phyloP scores from a whole-genome alignment of 2,888 invertebrate genomes.

The Metallyticus violacea region DNA sequence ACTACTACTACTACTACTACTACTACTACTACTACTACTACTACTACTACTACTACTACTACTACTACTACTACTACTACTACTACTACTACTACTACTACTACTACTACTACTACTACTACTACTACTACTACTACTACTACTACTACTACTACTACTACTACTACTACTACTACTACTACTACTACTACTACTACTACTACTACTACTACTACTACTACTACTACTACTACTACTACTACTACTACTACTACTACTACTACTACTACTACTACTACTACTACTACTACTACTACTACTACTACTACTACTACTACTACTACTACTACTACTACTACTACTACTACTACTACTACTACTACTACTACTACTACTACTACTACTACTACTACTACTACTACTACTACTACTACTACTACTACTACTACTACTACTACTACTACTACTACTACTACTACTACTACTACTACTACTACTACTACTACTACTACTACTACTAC shows the following conservation, averaged over 20 bases:
- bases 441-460: conserved; percentile 30
- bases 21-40: conserved; percentile 28
- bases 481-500: conserved; percentile 30
- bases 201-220: conserved; percentile 29
- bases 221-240: conserved; percentile 30
- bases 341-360: conserved; percentile 30
- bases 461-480: conserved; percentile 30
- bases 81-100: conserved; percentile 30
- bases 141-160: conserved; percentile 30
- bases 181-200: conserved; percentile 29
- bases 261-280: conserved; percentile 30
- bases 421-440: conserved; percentile 30
- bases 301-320: conserved; percentile 30
- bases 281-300: conserved; percentile 30
- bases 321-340: conserved; percentile 30
- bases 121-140: conserved; percentile 30
- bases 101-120: conserved; percentile 25
- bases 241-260: conserved; percentile 29
- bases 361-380: conserved; percentile 30
- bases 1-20: conserved; percentile 30
- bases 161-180: conserved; percentile 28
- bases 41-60: conserved; percentile 28
- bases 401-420: conserved; percentile 29
- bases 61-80: conserved; percentile 30
- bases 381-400: conserved; percentile 29